Base-by-base conservation (phyloP, 1,140 invertebrate species). In the Pantala flavescens region DNA sequence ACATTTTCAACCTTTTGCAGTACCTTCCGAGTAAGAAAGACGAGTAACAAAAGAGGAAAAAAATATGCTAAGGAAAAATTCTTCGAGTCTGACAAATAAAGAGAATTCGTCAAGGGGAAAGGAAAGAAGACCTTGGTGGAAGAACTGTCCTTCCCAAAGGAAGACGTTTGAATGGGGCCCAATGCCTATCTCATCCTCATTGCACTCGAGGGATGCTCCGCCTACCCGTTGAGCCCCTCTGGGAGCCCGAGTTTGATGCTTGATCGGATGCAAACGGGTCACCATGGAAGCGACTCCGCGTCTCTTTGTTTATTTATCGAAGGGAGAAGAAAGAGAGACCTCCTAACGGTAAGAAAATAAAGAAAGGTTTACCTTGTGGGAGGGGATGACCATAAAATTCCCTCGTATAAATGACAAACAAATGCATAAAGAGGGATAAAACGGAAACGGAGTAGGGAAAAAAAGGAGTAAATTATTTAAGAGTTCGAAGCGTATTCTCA, bases 391-490 rank as follows among this genome's bases (percentile, higher is more conserved):
- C 49, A 21, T 63, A 63, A 63, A 63, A 19, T 16, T 63, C 49
- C n/a, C 49, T 16, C 49, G n/a, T 63, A 63, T 63, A 63, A 63
- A 63, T 63, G 49, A 63, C 49, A 63, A 63, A 63, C 49, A 63
- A 63, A 63, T 63, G 49, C 49, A 63, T 63, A 63, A 63, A 63
- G n/a, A 63, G 49, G 49, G 16, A 63, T 63, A 63, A 63, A 63
- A 63, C 49, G 14, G 49, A 63, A 63, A 63, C 49, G 49, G 49
- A 63, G 12, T 63, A 16, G 49, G 3, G 16, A 63, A 21, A 63
- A 63, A 63, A n/a, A n/a, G 12, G 49, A 3, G n/a, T 63, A 63
- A 63, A 63, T 63, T 63, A 63, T 63, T 63, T 19, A 63, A 21
- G 49, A 16, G 3, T 63, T 63, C 16, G 49, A 63, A 21, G 49